These are phyloP conservation scores for Odontamblyopus lacepedii DNA, from an alignment of 2,797 vertebrate genomes.

Conservation along the genomic window DNA sequence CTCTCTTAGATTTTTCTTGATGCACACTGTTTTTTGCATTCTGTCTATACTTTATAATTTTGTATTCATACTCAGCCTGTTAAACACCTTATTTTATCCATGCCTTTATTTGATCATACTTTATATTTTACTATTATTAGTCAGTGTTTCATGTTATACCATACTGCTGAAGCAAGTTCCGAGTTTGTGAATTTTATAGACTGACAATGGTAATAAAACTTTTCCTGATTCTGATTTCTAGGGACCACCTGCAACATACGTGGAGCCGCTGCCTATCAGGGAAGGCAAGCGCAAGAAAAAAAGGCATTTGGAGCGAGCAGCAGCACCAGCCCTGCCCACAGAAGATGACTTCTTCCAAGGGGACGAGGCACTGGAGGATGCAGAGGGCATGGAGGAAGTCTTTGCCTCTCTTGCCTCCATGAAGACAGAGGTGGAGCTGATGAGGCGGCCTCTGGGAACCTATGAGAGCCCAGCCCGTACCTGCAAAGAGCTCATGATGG, in stretches of 20 bases:
- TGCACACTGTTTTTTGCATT: too few species aligned
- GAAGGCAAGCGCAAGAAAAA: conserved; percentile 71
- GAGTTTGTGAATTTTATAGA: too few species aligned
- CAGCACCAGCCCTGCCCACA: conserved; percentile 24
- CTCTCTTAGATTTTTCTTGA: conserved; percentile 1
- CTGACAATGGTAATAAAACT: too few species aligned
- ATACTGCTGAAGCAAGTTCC: too few species aligned
- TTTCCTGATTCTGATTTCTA: conserved; percentile 42
- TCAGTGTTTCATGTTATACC: too few species aligned
- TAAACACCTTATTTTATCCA: too few species aligned
- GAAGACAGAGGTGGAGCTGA: conserved; percentile 85
- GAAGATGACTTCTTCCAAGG: conserved; percentile 70
- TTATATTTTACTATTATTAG: too few species aligned
- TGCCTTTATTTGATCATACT: too few species aligned
- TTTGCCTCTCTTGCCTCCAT: conserved; percentile 86
- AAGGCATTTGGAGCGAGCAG: conserved; percentile 45
- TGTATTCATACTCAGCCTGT: too few species aligned
- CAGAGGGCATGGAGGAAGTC: conserved; percentile 89
- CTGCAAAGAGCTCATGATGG: conserved; percentile 87
- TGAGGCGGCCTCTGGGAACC: conserved; percentile 85
- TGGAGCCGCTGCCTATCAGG: conserved; percentile 75
- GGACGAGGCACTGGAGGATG: conserved; percentile 67
- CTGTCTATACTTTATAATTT: too few species aligned
- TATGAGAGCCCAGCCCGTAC: conserved; percentile 86
- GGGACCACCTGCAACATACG: conserved; percentile 79